Evolutionary conservation across 23 tunicate species (phyloP).

Genomic region (Aplidium turbinatum): DNA sequence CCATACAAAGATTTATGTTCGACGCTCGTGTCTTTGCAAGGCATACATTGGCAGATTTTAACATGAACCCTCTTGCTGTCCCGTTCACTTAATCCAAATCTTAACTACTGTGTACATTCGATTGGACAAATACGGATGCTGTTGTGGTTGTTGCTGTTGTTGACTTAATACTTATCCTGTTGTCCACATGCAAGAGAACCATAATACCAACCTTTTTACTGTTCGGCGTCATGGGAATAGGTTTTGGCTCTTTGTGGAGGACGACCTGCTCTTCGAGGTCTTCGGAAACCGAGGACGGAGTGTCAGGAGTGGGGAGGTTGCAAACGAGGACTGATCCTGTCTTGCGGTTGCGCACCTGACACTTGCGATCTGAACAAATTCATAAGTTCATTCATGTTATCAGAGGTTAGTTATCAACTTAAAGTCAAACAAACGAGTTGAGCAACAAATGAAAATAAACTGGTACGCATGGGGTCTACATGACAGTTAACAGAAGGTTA

Average conservation of each 20-base stretch:
- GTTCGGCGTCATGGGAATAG: conserved; percentile 15
- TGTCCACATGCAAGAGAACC: neutral
- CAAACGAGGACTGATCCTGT: conserved; percentile 71
- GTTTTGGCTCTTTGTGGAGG: conserved; percentile 10
- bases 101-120: too few species aligned
- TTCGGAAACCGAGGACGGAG: neutral
- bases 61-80: too few species aligned
- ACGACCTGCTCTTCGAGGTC: neutral
- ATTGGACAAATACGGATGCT: too few species aligned
- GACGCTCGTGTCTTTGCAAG: too few species aligned
- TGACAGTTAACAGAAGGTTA: too few species aligned
- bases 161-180: neutral
- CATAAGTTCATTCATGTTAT: neutral
- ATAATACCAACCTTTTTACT: neutral
- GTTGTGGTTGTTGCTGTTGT: neutral
- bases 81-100: too few species aligned
- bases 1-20: too few species aligned
- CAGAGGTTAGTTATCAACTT: too few species aligned
- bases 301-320: conserved; percentile 45
- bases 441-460: too few species aligned
- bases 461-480: too few species aligned
- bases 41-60: too few species aligned
- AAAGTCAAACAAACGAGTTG: too few species aligned
- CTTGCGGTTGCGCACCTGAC: conserved; percentile 53
- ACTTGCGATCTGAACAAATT: conserved; percentile 48